Percentiles rank a stretch among this genome's conserved stretches.
Conservation (phyloP, 2,888 invertebrate species). For the Tetranychus truncatus region DNA sequence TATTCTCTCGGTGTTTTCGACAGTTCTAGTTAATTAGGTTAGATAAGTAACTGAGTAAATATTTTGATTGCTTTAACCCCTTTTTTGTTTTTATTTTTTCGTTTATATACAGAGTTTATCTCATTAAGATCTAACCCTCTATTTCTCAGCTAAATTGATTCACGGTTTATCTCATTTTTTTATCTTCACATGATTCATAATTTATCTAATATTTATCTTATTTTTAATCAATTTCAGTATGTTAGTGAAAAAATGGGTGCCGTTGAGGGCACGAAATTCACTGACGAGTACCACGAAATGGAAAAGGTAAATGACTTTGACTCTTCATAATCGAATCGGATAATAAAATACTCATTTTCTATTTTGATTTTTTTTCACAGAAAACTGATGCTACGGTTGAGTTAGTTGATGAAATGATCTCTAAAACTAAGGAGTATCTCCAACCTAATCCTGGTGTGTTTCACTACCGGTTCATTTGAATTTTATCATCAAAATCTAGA, state of each 20-base stretch:
- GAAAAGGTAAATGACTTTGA: constrained; percentile 64
- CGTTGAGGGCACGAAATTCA: constrained; percentile 96
- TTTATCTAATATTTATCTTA: background rate
- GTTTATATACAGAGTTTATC: background rate
- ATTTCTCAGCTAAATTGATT: too few species aligned
- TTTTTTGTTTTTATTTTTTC: constrained; percentile 34
- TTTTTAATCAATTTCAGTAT: constrained; percentile 46
- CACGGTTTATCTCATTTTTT: background rate
- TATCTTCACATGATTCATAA: background rate
- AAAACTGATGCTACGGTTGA: constrained; percentile 96
- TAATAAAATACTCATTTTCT: background rate
- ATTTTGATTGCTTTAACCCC: background rate
- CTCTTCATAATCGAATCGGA: background rate
- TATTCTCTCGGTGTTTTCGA: background rate
- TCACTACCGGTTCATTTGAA: background rate
- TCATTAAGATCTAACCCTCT: too few species aligned
- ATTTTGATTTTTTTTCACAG: constrained; percentile 38
- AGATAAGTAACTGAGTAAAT: background rate
- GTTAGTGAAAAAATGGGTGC: constrained; percentile 99
- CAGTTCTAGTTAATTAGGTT: too few species aligned
- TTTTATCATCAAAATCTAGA: background rate
- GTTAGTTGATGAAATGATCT: constrained; percentile 83
- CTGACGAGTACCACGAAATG: constrained; percentile 96
- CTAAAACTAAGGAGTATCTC: constrained; percentile 92
- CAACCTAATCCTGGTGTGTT: constrained; percentile 78